Percentiles rank a stretch among this genome's conserved stretches.
These are phyloP conservation scores for Anthoscopus minutus DNA, from an alignment of 2,113 vertebrate species.

Conservation along the genomic window DNA sequence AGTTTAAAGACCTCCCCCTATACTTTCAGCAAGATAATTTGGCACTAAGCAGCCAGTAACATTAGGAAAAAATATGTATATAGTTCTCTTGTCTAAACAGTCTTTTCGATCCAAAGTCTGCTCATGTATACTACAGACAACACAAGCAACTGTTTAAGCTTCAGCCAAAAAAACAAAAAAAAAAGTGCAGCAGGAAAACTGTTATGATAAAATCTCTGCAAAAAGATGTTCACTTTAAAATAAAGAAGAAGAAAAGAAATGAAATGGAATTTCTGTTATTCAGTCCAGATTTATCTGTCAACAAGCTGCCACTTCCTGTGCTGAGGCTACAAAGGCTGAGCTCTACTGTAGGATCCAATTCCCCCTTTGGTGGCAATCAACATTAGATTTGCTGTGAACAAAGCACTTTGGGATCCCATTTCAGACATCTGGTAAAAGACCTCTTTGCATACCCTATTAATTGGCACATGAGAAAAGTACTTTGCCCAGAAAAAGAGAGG, in stretches of 20 bases:
- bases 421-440: not conserved
- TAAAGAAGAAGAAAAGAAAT: not conserved
- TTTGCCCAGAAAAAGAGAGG: not conserved
- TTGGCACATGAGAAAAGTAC: not conserved
- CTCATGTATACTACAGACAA: not conserved
- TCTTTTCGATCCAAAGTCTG: not conserved
- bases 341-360: not conserved
- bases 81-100: not conserved
- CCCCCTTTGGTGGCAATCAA: not conserved
- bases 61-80: not conserved
- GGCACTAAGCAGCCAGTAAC: not conserved
- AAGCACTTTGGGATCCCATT: not conserved
- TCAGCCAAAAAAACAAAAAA: not conserved
- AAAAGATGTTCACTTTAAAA: not conserved
- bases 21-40: not conserved
- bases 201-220: not conserved
- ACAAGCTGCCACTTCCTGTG: not conserved
- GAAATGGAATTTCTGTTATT: not conserved
- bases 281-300: not conserved
- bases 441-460: not conserved
- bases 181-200: not conserved
- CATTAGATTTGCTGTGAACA: not conserved
- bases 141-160: not conserved
- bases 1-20: not conserved
- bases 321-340: not conserved